These are phyloP conservation scores for Gymnobelideus leadbeateri DNA, from an alignment of 2,113 vertebrate species.

Conservation along the genomic window DNA sequence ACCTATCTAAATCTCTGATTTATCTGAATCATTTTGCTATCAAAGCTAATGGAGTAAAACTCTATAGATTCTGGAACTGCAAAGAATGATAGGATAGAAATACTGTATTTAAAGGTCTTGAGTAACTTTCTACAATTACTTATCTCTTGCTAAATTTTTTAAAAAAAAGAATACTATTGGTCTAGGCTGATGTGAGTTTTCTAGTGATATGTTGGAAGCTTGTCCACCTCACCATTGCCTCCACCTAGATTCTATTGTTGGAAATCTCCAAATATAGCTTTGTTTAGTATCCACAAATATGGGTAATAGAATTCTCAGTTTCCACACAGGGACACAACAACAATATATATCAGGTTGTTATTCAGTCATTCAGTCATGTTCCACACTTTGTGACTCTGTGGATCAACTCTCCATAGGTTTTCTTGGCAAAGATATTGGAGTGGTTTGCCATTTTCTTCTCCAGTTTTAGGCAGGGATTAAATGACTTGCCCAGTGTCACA, in stretches of 20 bases:
- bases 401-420: background rate
- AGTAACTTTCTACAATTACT: background rate
- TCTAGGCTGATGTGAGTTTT: background rate
- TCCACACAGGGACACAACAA: background rate
- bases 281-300: background rate
- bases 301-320: background rate
- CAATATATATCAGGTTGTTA: background rate
- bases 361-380: background rate
- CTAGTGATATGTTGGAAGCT: background rate
- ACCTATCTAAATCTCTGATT: slow-evolving; percentile 17
- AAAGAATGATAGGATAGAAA: background rate
- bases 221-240: background rate
- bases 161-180: background rate
- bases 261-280: background rate
- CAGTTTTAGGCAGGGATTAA: background rate
- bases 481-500: background rate
- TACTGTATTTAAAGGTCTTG: background rate
- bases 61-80: background rate
- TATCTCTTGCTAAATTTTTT: background rate
- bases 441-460: background rate
- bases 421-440: background rate
- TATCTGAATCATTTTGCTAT: background rate
- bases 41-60: background rate
- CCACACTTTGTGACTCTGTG: background rate
- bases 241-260: background rate